Conservation (phyloP, 2,888 invertebrate genomes). For the Tinea trinotella region DNA sequence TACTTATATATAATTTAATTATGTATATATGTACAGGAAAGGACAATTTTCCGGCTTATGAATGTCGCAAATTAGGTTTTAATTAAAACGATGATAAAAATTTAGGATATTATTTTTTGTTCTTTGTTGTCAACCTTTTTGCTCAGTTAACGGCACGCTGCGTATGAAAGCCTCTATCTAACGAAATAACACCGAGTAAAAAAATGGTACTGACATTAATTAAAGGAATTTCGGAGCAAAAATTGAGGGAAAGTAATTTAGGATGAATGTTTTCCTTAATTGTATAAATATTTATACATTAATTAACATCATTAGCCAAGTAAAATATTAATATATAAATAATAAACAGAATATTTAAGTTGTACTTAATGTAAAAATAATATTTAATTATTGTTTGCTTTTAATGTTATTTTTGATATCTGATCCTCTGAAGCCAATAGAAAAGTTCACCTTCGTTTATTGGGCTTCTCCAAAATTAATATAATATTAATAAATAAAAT, state of each 20-base stretch:
- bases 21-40: slow-evolving; percentile 23
- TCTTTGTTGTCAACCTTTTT: slow-evolving; percentile 54
- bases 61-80: slow-evolving; percentile 56
- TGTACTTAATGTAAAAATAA: background rate
- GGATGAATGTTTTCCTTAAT: background rate
- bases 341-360: background rate
- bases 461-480: too few relatives aligned
- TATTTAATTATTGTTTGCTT: too few relatives aligned
- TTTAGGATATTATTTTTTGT: slow-evolving; percentile 46
- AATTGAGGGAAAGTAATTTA: background rate
- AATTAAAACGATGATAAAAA: slow-evolving; percentile 61
- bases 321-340: too few relatives aligned
- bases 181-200: background rate
- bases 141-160: slow-evolving; percentile 20
- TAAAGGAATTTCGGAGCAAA: background rate
- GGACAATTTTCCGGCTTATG: slow-evolving; percentile 42
- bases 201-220: slow-evolving; percentile 9
- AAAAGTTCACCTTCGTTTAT: too few relatives aligned
- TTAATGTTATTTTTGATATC: background rate
- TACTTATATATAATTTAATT: background rate
- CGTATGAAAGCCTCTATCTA: slow-evolving; percentile 4
- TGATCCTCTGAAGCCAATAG: background rate
- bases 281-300: background rate
- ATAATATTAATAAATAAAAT: too few relatives aligned
- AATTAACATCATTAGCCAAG: background rate